Conservation (phyloP, 2,113 vertebrate genomes). For the Xiphias gladius region DNA sequence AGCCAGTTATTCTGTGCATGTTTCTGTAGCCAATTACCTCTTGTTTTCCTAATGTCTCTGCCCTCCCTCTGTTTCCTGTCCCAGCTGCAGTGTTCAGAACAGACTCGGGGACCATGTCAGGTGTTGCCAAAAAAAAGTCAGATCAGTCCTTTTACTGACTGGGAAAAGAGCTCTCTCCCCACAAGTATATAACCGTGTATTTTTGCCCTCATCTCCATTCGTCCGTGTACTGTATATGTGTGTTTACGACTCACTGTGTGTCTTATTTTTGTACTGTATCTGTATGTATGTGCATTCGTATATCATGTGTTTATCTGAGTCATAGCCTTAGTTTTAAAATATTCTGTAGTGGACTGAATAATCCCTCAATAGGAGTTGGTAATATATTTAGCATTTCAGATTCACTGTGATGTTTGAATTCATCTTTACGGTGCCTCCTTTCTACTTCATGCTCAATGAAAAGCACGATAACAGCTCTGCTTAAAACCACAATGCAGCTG, state of each 20-base stretch:
- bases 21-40: conserved; percentile 21
- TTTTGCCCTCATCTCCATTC: conserved; percentile 29
- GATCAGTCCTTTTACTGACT: conserved; percentile 9
- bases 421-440: conserved; percentile 42
- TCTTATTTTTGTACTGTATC: conserved; percentile 66
- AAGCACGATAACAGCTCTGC: not conserved
- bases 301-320: conserved; percentile 49
- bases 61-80: not conserved
- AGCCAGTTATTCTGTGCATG: conserved; percentile 2
- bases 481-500: not conserved
- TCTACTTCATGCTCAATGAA: not conserved
- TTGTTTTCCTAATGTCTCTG: not conserved
- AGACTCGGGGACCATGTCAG: not conserved
- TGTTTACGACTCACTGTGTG: conserved; percentile 24
- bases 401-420: conserved; percentile 54
- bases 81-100: not conserved
- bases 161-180: conserved; percentile 49
- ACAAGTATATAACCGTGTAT: not conserved
- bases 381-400: conserved; percentile 50
- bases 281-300: conserved; percentile 60
- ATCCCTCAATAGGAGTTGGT: conserved; percentile 48
- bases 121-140: conserved; percentile 10
- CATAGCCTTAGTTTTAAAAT: conserved; percentile 53
- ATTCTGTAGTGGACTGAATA: conserved; percentile 48
- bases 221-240: conserved; percentile 71